These are phyloP conservation scores for Ochropleura leucogaster DNA, from an alignment of 2,888 invertebrate genomes.

Conservation along the genomic window DNA sequence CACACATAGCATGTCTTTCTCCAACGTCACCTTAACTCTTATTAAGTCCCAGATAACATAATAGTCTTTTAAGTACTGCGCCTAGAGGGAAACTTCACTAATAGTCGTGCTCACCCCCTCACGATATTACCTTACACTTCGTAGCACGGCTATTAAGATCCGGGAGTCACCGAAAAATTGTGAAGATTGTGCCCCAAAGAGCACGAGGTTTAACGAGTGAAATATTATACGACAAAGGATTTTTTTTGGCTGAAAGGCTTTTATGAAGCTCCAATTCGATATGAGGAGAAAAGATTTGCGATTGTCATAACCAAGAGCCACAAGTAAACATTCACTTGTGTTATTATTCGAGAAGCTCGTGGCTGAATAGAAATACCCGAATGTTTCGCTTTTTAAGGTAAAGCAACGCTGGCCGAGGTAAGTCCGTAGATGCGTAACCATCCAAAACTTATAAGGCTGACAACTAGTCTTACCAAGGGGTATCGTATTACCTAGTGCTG, in stretches of 20 bases:
- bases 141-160: conserved; percentile 22
- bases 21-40: conserved; percentile 22
- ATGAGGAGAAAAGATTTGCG: neutral
- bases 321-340: neutral
- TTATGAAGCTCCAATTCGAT: neutral
- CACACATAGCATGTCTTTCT: conserved; percentile 13
- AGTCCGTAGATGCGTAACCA: too few species aligned
- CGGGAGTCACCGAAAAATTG: conserved; percentile 24
- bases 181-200: conserved; percentile 21
- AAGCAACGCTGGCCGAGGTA: neutral
- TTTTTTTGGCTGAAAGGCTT: neutral
- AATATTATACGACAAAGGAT: conserved; percentile 9
- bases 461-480: too few species aligned
- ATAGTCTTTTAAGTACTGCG: conserved; percentile 49
- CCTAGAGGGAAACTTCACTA: conserved; percentile 29
- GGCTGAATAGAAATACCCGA: neutral
- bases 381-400: neutral
- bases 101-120: conserved; percentile 29
- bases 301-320: neutral
- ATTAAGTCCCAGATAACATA: conserved; percentile 54
- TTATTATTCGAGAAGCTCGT: neutral
- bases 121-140: conserved; percentile 22
- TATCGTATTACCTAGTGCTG: too few species aligned
- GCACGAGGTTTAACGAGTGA: conserved; percentile 12
- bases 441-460: too few species aligned